Evolutionary conservation across 2,888 invertebrate species (phyloP), one percentile per base, ranked within the genome.

Genomic region (Machimus rusticus): DNA sequence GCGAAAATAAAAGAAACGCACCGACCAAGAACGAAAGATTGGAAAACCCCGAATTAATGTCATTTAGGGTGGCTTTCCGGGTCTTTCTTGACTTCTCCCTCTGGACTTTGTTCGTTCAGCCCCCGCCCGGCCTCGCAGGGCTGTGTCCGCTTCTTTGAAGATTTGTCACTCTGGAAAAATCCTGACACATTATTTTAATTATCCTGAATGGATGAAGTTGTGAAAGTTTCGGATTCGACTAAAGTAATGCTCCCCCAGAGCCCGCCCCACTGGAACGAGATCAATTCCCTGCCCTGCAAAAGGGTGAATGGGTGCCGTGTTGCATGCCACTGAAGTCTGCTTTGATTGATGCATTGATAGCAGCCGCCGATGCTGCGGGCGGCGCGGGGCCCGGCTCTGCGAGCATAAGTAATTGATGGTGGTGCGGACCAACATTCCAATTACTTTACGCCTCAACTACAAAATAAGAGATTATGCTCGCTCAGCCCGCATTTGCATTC

Each of bases 181-280:
- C 43, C 88, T 88, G 86, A 87, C 88, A 88, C 88, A 88, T 88
- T 87, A 88, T 87, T 87, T 88, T 88, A 88, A 88, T 88, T 88
- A 88, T 85, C 86, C 31, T 74, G 81, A 88, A 88, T 88, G 88
- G 87, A 88, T 87, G 81, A 74, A 87, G 86, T 87, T 87, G 86
- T 87, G 79, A 79, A 87, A 87, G 87, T 87, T 87, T 87, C 57
- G 86, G 85, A 85, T 85, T 74, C 46, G 43, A 74, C 74, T 74
- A 31, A 66, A 16, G 43, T 43, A 85, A 85, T 85, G 74, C 31
- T 34, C 51, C 31, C 81, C 81, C 31, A 51, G 82, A 37, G 16
- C 31, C 31, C 9, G 16, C 37, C 31, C 46, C n/a, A 39, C 37
- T 57, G 37, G 34, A 12, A 76, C 28, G 57, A n/a, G 66, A 82